These are phyloP conservation scores for Archips xylosteana DNA, from an alignment of 2,888 invertebrate species.

Conservation along the genomic window DNA sequence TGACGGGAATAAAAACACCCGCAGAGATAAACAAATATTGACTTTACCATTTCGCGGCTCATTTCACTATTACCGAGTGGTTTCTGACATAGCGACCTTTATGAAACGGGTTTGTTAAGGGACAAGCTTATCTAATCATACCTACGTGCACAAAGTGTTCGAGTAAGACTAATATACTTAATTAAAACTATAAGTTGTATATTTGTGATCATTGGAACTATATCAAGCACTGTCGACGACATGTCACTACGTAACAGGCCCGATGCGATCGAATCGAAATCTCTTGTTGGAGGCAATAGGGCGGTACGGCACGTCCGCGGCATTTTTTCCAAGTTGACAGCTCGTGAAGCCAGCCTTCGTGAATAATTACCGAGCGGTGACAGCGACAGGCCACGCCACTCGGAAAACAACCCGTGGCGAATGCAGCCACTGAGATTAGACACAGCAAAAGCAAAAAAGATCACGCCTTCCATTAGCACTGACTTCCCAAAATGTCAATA, in stretches of 20 bases:
- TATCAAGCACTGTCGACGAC: background rate
- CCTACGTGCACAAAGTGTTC: background rate
- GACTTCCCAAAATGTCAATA: constrained; percentile 80
- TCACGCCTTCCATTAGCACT: constrained; percentile 77
- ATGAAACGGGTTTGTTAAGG: background rate
- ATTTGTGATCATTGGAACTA: background rate
- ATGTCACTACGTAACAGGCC: constrained; percentile 9
- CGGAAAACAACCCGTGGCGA: constrained; percentile 75
- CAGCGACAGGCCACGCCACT: constrained; percentile 78
- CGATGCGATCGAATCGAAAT: constrained; percentile 34
- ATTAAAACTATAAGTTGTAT: background rate
- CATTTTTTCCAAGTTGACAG: constrained; percentile 66
- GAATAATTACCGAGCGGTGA: constrained; percentile 80
- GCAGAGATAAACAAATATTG: constrained; percentile 2
- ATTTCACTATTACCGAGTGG: background rate
- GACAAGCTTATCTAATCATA: background rate
- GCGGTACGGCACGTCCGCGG: constrained; percentile 53
- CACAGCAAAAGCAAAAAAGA: constrained; percentile 73
- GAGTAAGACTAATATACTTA: background rate
- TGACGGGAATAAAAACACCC: constrained; percentile 4
- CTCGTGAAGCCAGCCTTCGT: constrained; percentile 68
- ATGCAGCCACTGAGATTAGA: constrained; percentile 78
- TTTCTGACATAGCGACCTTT: background rate
- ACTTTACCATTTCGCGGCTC: constrained; percentile 2
- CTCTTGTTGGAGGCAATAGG: constrained; percentile 41